Evolutionary conservation across 1,140 invertebrate species (phyloP).

Genomic region (Ceratosolen solmsi): DNA sequence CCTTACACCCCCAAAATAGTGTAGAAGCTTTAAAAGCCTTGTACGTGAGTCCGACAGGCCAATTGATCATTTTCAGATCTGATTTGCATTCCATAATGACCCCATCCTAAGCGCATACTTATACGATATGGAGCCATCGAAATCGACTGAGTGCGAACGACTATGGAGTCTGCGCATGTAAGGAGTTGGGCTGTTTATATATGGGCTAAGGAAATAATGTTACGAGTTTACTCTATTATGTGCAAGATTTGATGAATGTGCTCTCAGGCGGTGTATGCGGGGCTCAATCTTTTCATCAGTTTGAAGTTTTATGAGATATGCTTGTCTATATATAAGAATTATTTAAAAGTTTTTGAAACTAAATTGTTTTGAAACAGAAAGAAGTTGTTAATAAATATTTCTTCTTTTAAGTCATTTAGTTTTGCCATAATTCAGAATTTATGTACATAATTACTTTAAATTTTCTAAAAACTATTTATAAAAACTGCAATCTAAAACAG

Average conservation of each 20-base stretch:
- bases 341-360: no score
- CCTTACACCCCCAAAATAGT: conserved; percentile 55
- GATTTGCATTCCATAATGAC: conserved; percentile 70
- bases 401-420: no score
- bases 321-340: no score
- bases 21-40: conserved; percentile 59
- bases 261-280: neutral
- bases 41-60: conserved; percentile 51
- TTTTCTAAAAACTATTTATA: no score
- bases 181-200: neutral
- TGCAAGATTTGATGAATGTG: conserved; percentile 2
- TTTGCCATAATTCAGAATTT: no score
- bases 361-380: no score
- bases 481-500: no score
- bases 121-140: conserved; percentile 51
- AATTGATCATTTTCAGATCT: conserved; percentile 60
- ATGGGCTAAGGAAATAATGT: conserved; percentile 41
- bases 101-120: conserved; percentile 19
- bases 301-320: neutral
- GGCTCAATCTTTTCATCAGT: neutral
- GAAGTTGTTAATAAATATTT: no score
- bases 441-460: no score
- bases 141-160: conserved; percentile 48
- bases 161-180: conserved; percentile 14
- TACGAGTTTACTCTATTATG: conserved; percentile 16